phyloP scores from a whole-genome alignment of 2,888 invertebrate species.

The Sphaerophoria rueppellii region DNA sequence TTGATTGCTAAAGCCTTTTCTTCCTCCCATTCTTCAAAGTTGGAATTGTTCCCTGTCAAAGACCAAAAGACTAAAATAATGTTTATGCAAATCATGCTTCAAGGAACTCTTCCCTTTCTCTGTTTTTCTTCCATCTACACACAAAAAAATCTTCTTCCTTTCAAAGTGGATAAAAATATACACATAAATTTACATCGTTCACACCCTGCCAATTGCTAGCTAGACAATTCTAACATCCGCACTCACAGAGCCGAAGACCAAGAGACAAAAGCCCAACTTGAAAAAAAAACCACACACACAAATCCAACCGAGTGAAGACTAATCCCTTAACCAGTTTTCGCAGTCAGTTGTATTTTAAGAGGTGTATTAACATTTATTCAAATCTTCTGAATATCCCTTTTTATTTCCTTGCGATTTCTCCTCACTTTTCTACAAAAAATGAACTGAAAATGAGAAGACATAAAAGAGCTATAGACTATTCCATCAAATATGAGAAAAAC shows the following conservation, averaged over 20 bases:
- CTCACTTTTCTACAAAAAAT: constrained; percentile 3
- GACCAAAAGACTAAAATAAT: no score
- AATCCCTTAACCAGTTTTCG: constrained; percentile 18
- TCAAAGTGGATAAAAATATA: no score
- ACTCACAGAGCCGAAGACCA: not conserved
- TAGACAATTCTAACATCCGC: no score
- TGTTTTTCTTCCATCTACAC: no score
- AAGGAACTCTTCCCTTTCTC: no score
- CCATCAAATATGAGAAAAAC: constrained; percentile 3
- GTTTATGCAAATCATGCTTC: no score
- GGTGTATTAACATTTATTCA: constrained; percentile 46
- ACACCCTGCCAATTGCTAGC: no score
- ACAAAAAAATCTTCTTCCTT: no score
- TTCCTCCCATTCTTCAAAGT: no score
- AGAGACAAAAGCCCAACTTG: constrained; percentile 33
- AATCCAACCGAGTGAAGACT: not conserved
- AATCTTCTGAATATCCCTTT: constrained; percentile 29
- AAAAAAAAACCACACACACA: constrained; percentile 14
- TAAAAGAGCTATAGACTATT: constrained; percentile 47
- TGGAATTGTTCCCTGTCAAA: no score
- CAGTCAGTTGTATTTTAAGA: constrained; percentile 28
- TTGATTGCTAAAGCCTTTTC: no score
- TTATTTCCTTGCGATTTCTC: constrained; percentile 42
- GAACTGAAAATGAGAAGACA: constrained; percentile 64
- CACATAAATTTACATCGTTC: no score